Evolutionary conservation across 2,797 vertebrate species (phyloP).

Genomic region (Microcaecilia unicolor): DNA sequence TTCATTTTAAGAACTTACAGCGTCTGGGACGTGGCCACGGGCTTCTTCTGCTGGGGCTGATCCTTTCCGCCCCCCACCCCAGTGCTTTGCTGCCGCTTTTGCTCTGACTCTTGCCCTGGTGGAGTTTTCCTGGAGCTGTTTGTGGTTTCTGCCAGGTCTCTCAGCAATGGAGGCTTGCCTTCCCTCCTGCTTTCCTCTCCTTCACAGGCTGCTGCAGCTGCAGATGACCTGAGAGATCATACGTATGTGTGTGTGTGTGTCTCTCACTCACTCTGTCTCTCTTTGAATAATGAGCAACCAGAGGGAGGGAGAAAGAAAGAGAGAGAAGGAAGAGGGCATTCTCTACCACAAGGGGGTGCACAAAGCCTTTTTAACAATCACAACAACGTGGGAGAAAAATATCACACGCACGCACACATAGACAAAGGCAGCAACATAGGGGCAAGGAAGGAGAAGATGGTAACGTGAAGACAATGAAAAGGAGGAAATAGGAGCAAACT

Average conservation of each 20-base stretch:
- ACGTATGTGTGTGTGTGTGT: slow-evolving; percentile 56
- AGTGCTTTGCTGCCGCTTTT: slow-evolving; percentile 55
- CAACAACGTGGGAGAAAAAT: no score
- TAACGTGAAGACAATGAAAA: no score
- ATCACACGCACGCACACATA: no score
- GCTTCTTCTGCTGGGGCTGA: slow-evolving; percentile 44
- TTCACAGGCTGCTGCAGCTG: slow-evolving; percentile 79
- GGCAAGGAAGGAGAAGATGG: no score
- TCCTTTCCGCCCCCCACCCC: slow-evolving; percentile 59
- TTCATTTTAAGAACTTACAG: slow-evolving; percentile 60
- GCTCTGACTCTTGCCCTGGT: slow-evolving; percentile 55
- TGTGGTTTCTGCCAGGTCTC: slow-evolving; percentile 87
- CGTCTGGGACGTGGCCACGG: slow-evolving; percentile 44
- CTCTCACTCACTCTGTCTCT: slow-evolving; percentile 72
- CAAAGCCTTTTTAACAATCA: slow-evolving; percentile 78
- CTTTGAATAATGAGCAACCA: slow-evolving; percentile 98
- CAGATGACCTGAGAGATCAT: slow-evolving; percentile 99
- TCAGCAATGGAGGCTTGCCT: slow-evolving; percentile 97
- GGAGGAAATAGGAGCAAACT: no score
- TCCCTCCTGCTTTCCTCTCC: slow-evolving; percentile 84
- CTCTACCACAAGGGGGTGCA: slow-evolving; percentile 97
- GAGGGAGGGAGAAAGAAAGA: slow-evolving; percentile 71
- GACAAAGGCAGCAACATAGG: no score
- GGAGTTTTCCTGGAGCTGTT: slow-evolving; percentile 77
- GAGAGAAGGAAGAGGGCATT: slow-evolving; percentile 95